Conservation (phyloP, 53 echinoderm and acorn worm species). For the Mesocentrotus franciscanus region DNA sequence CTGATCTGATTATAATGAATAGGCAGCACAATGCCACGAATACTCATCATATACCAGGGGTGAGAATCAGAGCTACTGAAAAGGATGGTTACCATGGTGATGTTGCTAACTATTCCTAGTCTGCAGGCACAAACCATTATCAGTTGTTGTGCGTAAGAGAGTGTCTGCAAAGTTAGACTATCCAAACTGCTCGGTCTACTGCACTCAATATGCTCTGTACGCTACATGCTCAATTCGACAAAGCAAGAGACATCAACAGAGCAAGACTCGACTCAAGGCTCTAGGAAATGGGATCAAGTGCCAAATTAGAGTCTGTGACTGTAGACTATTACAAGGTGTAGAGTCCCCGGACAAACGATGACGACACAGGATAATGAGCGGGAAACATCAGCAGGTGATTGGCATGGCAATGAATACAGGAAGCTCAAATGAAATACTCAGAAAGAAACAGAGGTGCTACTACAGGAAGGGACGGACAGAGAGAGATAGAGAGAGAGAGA, state of each 20-base stretch:
- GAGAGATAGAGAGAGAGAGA: background rate
- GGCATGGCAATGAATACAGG: constrained; percentile 14
- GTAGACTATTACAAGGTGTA: background rate
- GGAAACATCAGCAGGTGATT: constrained; percentile 23
- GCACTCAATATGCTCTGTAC: too few species aligned
- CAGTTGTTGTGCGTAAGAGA: too few species aligned
- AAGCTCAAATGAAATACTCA: background rate
- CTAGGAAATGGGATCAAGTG: too few species aligned
- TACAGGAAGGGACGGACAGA: background rate
- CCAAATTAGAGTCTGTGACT: background rate
- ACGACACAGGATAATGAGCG: background rate
- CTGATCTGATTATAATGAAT: background rate
- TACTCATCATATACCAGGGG: background rate
- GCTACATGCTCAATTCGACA: too few species aligned
- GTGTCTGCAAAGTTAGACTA: too few species aligned
- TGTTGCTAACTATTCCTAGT: background rate
- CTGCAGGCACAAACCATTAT: too few species aligned
- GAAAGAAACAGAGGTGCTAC: background rate
- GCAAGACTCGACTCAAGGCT: too few species aligned
- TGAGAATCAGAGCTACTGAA: background rate
- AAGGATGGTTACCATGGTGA: background rate
- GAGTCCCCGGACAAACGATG: background rate
- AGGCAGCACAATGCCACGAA: background rate
- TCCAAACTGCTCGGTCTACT: too few species aligned
- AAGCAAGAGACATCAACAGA: too few species aligned